phyloP scores from a whole-genome alignment of 2,113 vertebrate species.

The Tragelaphus scriptus region DNA sequence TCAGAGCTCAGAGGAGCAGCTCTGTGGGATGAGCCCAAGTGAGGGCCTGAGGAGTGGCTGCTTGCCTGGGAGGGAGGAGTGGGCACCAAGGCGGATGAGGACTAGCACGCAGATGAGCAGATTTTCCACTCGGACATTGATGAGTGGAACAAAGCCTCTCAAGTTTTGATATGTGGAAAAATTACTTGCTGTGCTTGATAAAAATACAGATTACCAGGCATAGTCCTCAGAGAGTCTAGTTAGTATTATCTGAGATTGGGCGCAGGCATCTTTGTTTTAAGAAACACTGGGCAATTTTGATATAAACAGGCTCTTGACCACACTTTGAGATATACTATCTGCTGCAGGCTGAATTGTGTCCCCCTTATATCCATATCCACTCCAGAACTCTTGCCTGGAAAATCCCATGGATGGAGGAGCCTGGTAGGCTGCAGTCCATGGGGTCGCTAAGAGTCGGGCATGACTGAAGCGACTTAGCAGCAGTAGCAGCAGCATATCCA shows the following conservation, averaged over 20 bases:
- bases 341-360: not conserved
- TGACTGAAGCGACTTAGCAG: too few relatives aligned
- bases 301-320: not conserved
- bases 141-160: not conserved
- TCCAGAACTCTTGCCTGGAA: too few relatives aligned
- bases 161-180: not conserved
- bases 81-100: not conserved
- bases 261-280: not conserved
- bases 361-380: not conserved
- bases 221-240: not conserved
- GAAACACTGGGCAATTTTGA: not conserved
- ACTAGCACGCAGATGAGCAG: not conserved
- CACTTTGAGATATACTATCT: not conserved
- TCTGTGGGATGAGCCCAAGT: not conserved
- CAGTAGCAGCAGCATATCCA: not conserved
- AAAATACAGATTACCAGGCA: not conserved
- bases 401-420: too few relatives aligned
- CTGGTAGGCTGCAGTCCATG: too few relatives aligned
- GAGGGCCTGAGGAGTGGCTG: not conserved
- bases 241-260: not conserved
- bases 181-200: not conserved
- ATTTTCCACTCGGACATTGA: not conserved
- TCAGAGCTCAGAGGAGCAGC: not conserved
- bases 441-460: too few relatives aligned
- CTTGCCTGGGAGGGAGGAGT: not conserved